Evolutionary conservation across 2,113 vertebrate species (phyloP), one percentile per base, ranked within the genome.

Genomic region (Limanda limanda): DNA sequence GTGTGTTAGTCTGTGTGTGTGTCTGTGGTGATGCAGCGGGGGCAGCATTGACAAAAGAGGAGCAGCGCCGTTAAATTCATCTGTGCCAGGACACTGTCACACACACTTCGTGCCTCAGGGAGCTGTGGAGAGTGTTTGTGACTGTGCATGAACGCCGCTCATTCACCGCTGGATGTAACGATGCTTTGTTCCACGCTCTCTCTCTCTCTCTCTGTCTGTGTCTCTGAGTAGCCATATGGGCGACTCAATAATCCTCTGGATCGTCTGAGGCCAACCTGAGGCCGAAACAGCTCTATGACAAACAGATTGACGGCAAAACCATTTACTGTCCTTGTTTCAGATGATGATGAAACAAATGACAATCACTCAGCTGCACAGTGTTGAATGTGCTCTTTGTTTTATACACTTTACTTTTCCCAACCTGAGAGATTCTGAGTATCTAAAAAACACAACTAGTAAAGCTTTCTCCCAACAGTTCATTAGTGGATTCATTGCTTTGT

Each of bases 201-300:
- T 37, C 6, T 60, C 57, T 58, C 56, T 70, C 58, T 58, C 37
- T 40, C 35, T 54, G 27, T 76, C 55, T 73, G 14, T 27, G 40
- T 78, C 55, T 73, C 18, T 27, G 79, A 74, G 82, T 58, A 47
- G 74, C 77, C 74, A 89, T 80, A 86, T 78, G 82, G 78, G 40
- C 61, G 37, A 71, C 69, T 69, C 62, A 11, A 70, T 88, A 84
- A 90, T 87, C 87, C 88, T 70, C 65, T 76, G 66, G 23, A 71
- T 45, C 77, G 70, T 63, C 81, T 64, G 69, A 73, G 76, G 85
- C 79, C 68, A 69, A 74, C 83, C 82, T 76, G 65, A 70, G 71
- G 64, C 76, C 68, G 25, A 51, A 82, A 81, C 62, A 42, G 81
- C 64, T 79, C 6, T 35, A 77, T 85, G 76, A 76, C 31, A 68